phyloP scores from a whole-genome alignment of 2,888 invertebrate species.

The Aricia artaxerxes region DNA sequence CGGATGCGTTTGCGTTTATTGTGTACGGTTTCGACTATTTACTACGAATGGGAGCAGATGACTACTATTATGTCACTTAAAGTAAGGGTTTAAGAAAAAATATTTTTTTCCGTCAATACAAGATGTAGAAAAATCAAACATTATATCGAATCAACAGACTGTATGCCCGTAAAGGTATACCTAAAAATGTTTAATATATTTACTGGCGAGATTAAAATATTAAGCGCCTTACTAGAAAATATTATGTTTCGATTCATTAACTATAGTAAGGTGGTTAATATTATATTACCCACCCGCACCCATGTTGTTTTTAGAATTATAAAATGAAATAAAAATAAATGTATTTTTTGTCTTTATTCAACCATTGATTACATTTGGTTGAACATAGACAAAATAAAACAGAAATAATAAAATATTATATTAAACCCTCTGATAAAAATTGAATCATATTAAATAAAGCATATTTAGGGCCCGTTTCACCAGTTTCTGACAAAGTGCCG shows the following conservation, averaged over 20 bases:
- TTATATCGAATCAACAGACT: no score
- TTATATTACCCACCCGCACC: constrained; percentile 55
- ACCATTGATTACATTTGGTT: neutral
- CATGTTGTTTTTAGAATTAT: constrained; percentile 41
- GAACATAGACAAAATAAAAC: no score
- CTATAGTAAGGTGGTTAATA: neutral
- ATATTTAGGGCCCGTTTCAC: no score
- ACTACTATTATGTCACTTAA: constrained; percentile 25
- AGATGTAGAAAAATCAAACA: no score
- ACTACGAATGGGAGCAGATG: constrained; percentile 60
- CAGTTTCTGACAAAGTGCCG: no score
- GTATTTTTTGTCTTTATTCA: neutral
- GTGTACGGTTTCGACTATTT: constrained; percentile 47
- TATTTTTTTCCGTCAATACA: no score
- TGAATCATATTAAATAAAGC: no score
- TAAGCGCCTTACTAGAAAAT: no score
- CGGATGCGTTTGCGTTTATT: constrained; percentile 53
- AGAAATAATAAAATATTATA: no score
- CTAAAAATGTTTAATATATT: no score
- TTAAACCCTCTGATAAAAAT: no score
- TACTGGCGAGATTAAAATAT: neutral
- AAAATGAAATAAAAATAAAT: neutral
- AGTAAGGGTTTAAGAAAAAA: neutral
- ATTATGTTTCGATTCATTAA: neutral
- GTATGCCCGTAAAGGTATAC: no score